A percentile compares a stretch with the other conserved stretches of the same genome.
Evolutionary conservation across 2,888 invertebrate genomes (phyloP).

Genomic region (Cephus pygmeus): DNA sequence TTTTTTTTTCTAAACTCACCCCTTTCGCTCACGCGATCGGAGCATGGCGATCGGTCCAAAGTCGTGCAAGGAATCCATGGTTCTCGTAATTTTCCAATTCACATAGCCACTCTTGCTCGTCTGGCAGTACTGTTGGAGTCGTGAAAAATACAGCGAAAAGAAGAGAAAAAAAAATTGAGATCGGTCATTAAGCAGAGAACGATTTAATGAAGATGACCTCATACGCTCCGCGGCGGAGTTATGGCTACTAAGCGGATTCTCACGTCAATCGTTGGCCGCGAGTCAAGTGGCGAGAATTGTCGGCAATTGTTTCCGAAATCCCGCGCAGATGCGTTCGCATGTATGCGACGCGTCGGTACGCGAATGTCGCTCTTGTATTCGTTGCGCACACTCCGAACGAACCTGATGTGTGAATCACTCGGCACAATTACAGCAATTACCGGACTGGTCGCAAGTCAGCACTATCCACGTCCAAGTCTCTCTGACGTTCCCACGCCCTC

Average conservation of each 20-base stretch:
- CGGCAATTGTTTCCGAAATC: constrained; percentile 67
- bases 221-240: constrained; percentile 56
- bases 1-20: not conserved
- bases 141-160: not conserved
- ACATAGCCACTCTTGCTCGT: not conserved
- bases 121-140: not conserved
- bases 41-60: not conserved
- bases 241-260: constrained; percentile 62
- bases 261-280: constrained; percentile 65
- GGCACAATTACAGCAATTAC: constrained; percentile 66
- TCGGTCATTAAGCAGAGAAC: constrained; percentile 64
- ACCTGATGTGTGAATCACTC: constrained; percentile 66
- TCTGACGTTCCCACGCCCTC: constrained; percentile 65
- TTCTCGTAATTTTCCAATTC: too few relatives aligned
- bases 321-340: constrained; percentile 58
- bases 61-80: too few relatives aligned
- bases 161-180: constrained; percentile 56
- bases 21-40: not conserved
- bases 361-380: constrained; percentile 27
- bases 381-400: constrained; percentile 27
- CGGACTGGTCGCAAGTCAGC: constrained; percentile 52
- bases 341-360: constrained; percentile 32
- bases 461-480: constrained; percentile 53
- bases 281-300: constrained; percentile 66
- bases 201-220: constrained; percentile 67